Base-by-base conservation (phyloP, 2,113 vertebrate species). In the Suricata suricatta region DNA sequence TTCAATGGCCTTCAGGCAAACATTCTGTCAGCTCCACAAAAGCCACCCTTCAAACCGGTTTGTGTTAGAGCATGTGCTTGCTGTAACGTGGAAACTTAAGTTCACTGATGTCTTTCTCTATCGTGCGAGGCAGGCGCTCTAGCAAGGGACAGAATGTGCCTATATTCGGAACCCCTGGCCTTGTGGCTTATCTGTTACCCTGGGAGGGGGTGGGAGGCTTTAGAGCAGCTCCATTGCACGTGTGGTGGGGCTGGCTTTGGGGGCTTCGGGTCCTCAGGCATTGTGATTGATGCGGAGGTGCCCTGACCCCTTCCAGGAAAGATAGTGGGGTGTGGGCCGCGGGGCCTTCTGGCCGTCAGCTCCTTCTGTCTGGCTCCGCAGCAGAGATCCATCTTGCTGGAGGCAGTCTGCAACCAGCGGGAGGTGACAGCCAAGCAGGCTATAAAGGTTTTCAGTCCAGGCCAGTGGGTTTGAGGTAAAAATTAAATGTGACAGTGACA, bases 211-310 rank as follows among this genome's bases (percentile, higher is more conserved):
- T 0, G 13, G 17, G 12, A 93, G 85, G 47, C 31, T 31, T n/a
- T 19, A 47, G 0, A 2, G 19, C 6, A 29, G 15, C 44, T 23
- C 8, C 44, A 33, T 5, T 13, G 9, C 23, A 0, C 47, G 38
- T 16, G 33, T 1, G 17, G 14, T 27, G 31, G 16, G 47, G 4
- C 6, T 17, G 41, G 90, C 7, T 4, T 0, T 8, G 31, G 57
- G 29, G 12, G 15, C 16, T 66, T 12, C 4, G 4, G 5, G 31
- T 52, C n/a, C 63, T 35, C 71, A 92, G 38, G 69, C 52, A 7
- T 4, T 44, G 27, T 9, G 33, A 38, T 33, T 64, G 52, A 77
- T 25, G 3, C 13, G 1, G 16, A 72, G 0, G 14, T 5, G 2
- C 31, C 23, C 31, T 38, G 64, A 44, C 5, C 54, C 9, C 41